A percentile compares a stretch with the other conserved stretches of the same genome.
phyloP scores from a whole-genome alignment of 2,113 vertebrate genomes.

The Paratilapia polleni region DNA sequence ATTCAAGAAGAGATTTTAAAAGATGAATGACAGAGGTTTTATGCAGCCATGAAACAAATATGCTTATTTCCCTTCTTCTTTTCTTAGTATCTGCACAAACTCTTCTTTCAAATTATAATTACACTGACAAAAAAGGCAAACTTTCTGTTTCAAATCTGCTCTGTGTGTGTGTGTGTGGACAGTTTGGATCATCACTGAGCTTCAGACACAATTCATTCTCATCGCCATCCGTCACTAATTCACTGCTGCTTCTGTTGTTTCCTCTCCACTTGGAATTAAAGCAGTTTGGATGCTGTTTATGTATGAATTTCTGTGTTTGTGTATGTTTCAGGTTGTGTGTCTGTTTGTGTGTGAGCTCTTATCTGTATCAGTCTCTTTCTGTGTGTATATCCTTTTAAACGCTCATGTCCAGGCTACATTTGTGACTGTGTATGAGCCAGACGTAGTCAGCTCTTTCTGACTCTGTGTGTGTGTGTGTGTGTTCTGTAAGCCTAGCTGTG shows the following conservation, averaged over 20 bases:
- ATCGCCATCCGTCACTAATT: neutral
- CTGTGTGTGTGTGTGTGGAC: neutral
- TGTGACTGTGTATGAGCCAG: conserved; percentile 4
- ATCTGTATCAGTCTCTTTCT: neutral
- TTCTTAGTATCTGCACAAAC: neutral
- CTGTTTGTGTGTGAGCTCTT: conserved; percentile 10
- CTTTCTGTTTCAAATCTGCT: neutral
- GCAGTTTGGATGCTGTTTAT: neutral
- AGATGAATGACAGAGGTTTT: neutral
- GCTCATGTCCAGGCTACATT: conserved; percentile 1
- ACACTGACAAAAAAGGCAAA: neutral
- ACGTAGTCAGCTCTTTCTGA: conserved; percentile 26
- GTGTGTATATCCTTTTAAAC: neutral
- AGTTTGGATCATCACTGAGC: neutral
- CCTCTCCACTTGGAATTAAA: neutral
- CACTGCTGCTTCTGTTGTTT: neutral
- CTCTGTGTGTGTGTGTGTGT: conserved; percentile 42
- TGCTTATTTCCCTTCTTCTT: neutral
- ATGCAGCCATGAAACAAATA: neutral
- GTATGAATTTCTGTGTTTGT: neutral
- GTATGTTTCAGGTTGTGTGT: neutral
- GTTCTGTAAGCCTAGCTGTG: conserved; percentile 10
- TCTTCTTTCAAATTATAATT: fast-evolving
- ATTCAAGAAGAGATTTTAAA: neutral
- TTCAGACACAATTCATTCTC: neutral